A percentile compares a stretch with the other conserved stretches of the same genome.
Evolutionary conservation across 2,113 vertebrate species (phyloP).

Genomic region (Rhynchopsitta pachyrhyncha): DNA sequence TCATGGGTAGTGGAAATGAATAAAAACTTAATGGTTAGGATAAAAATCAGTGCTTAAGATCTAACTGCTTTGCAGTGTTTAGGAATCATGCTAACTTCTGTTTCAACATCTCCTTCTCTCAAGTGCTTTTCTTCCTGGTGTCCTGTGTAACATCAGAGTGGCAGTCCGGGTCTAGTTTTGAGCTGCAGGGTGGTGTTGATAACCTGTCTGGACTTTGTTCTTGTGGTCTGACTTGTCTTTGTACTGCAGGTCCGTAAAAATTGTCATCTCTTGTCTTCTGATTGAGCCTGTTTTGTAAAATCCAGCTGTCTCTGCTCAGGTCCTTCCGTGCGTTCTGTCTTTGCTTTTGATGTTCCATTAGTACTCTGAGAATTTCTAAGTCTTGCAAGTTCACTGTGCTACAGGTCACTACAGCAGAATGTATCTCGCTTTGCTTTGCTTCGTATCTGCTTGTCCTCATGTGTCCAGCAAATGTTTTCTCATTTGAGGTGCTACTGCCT

Average conservation of each 20-base stretch:
- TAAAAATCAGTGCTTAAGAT: neutral
- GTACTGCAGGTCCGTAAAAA: neutral
- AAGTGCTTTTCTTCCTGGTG: neutral
- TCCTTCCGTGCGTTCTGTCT: neutral
- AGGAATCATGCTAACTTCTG: neutral
- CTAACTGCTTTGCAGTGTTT: neutral
- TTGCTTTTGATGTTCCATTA: neutral
- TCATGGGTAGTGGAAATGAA: neutral
- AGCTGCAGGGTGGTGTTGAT: neutral
- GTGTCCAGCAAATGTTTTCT: neutral
- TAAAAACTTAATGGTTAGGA: neutral
- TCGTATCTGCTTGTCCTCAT: neutral
- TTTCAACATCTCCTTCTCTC: neutral
- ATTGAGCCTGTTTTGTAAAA: neutral
- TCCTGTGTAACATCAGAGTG: neutral
- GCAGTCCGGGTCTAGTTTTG: neutral
- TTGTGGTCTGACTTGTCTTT: neutral
- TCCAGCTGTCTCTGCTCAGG: neutral
- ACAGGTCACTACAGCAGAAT: neutral
- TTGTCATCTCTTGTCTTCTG: neutral
- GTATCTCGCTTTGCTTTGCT: neutral
- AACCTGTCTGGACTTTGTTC: neutral
- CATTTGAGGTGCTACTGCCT: neutral
- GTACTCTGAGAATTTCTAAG: neutral
- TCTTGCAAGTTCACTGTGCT: neutral